Conservation (phyloP, 2,113 vertebrate species). For the Passer domesticus region DNA sequence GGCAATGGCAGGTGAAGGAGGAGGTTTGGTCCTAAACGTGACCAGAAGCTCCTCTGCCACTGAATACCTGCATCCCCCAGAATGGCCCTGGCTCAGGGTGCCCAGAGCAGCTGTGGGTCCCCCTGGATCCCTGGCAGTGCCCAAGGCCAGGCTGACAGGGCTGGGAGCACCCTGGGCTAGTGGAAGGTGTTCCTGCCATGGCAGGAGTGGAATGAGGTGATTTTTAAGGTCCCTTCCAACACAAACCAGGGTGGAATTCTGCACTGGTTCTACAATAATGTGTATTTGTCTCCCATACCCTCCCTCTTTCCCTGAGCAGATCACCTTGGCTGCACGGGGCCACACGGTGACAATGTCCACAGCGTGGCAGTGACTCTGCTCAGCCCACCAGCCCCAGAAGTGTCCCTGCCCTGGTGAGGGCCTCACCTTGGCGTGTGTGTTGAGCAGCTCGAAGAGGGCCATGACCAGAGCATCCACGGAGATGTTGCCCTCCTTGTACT, state of each 20-base stretch:
- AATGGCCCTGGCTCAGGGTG: background rate
- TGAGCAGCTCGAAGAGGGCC: conserved; percentile 94
- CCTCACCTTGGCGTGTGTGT: conserved; percentile 93
- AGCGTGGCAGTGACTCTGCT: background rate
- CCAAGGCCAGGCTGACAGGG: fast-evolving
- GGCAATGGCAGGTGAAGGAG: background rate
- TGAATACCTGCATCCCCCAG: background rate
- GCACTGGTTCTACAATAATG: no score
- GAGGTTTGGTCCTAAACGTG: background rate
- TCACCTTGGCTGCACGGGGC: background rate
- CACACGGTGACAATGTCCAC: background rate
- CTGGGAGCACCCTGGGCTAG: fast-evolving
- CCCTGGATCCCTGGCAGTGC: background rate
- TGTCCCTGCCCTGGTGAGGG: background rate
- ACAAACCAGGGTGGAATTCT: background rate
- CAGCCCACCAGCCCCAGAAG: background rate
- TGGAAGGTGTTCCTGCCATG: background rate
- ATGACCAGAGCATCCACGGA: conserved; percentile 88
- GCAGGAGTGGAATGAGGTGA: fast-evolving
- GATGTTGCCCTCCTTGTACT: conserved; percentile 89
- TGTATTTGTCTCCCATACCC: background rate
- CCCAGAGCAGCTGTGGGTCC: background rate
- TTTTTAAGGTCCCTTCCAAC: background rate
- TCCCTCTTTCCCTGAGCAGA: background rate
- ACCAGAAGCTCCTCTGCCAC: background rate